Percentiles rank a stretch among this genome's conserved stretches.
Conservation (phyloP, 2,797 vertebrate species). For the Malurus leucopterus region DNA sequence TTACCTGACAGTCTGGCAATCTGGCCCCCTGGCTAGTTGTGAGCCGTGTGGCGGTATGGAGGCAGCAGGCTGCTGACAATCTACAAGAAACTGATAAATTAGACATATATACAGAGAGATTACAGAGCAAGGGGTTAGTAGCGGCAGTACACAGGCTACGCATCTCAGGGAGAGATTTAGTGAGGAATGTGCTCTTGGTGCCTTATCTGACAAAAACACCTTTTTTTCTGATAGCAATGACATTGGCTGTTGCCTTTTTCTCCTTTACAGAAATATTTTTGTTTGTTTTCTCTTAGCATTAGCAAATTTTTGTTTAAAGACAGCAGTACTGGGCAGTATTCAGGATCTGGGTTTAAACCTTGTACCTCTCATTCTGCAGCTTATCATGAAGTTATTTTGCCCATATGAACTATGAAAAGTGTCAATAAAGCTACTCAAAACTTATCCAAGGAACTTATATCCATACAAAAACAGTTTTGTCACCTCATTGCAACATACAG, state of each 20-base stretch:
- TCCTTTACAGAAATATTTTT: not conserved
- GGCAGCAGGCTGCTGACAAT: slow-evolving; percentile 99
- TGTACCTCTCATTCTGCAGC: not conserved
- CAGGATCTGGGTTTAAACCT: not conserved
- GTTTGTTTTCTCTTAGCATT: not conserved
- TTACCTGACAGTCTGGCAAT: slow-evolving; percentile 89
- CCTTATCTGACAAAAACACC: slow-evolving; percentile 41
- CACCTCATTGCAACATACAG: not conserved
- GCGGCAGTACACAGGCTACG: slow-evolving; percentile 44
- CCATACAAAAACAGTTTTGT: not conserved
- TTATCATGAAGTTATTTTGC: not conserved
- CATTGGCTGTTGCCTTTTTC: not conserved
- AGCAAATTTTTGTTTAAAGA: not conserved
- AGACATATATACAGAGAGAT: slow-evolving; percentile 96
- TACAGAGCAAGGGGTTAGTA: slow-evolving; percentile 84
- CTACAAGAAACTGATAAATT: slow-evolving; percentile 99
- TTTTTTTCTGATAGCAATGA: not conserved
- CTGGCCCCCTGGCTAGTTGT: slow-evolving; percentile 90
- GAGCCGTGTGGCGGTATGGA: slow-evolving; percentile 93
- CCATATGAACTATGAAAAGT: not conserved
- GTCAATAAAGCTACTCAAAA: not conserved
- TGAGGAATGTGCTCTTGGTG: slow-evolving; percentile 66
- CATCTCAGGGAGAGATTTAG: slow-evolving; percentile 71
- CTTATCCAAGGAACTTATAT: not conserved
- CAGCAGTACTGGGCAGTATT: not conserved